A percentile compares a stretch with the other conserved stretches of the same genome.
phyloP scores from a whole-genome alignment of 1,140 invertebrate species.

The Phymastichus coffea region DNA sequence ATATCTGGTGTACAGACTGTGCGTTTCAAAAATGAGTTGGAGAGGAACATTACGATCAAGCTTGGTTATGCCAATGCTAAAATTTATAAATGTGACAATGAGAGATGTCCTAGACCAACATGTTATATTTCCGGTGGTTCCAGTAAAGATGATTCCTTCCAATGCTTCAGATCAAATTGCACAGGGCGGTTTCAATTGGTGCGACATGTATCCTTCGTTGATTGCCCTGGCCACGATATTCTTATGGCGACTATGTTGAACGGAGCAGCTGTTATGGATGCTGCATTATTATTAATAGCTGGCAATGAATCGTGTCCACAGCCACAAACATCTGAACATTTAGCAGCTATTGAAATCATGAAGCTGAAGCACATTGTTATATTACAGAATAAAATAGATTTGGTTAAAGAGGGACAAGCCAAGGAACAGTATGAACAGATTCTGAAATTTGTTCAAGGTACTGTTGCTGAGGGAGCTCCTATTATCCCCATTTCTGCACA shows the following conservation, averaged over 20 bases:
- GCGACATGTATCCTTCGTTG: conserved; percentile 98
- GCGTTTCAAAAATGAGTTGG: conserved; percentile 98
- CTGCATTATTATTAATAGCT: conserved; percentile 91
- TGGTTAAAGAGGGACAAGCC: conserved; percentile 97
- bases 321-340: conserved; percentile 98
- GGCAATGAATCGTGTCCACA: conserved; percentile 99
- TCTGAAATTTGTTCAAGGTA: conserved; percentile 96
- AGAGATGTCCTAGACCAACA: conserved; percentile 89
- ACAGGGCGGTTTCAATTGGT: conserved; percentile 82
- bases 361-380: conserved; percentile 98
- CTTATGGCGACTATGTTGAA: conserved; percentile 99
- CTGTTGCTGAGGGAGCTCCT: conserved; percentile 97
- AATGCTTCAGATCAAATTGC: conserved; percentile 85
- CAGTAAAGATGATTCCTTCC: conserved; percentile 93
- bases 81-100: conserved; percentile 98
- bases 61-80: conserved; percentile 96
- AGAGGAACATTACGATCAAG: conserved; percentile 99
- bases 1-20: conserved; percentile 99
- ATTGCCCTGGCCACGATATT: conserved; percentile 99
- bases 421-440: conserved; percentile 99
- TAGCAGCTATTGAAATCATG: conserved; percentile 99
- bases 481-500: conserved; percentile 99
- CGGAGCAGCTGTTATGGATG: conserved; percentile 99
- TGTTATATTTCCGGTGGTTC: conserved; percentile 96
- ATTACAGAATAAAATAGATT: conserved; percentile 99